These are phyloP conservation scores for Gymnocephalus cernua DNA, from an alignment of 2,113 vertebrate species.

Conservation along the genomic window DNA sequence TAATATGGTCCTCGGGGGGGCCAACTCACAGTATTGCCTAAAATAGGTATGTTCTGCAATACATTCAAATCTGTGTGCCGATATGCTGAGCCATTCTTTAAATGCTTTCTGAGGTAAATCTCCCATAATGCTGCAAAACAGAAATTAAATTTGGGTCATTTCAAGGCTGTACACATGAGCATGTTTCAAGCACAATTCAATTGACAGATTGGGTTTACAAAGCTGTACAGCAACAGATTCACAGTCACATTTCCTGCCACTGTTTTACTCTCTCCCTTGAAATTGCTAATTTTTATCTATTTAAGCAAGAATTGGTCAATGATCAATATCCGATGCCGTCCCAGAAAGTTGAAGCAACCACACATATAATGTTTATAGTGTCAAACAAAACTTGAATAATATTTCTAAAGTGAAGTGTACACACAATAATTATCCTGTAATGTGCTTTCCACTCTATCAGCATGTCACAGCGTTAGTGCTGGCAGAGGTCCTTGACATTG, in stretches of 20 bases:
- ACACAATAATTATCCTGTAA: background rate
- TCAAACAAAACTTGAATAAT: background rate
- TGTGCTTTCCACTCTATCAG: conserved; percentile 14
- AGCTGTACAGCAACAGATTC: background rate
- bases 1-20: conserved; percentile 57
- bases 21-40: conserved; percentile 24
- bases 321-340: background rate
- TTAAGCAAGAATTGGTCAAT: background rate
- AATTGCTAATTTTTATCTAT: background rate
- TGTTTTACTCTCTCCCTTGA: background rate
- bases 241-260: background rate
- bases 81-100: conserved; percentile 8
- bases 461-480: background rate
- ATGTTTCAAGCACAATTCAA: background rate
- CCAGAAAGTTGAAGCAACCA: background rate
- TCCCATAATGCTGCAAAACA: background rate
- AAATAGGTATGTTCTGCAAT: conserved; percentile 46
- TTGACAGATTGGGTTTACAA: conserved; percentile 7
- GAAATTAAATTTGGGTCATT: background rate
- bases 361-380: background rate
- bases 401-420: background rate
- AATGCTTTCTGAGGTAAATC: background rate
- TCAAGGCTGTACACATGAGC: background rate
- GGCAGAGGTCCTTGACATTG: conserved; percentile 11
- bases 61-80: background rate